These are phyloP conservation scores for Anoplolepis gracilipes DNA, from an alignment of 1,140 invertebrate genomes.

Conservation along the genomic window DNA sequence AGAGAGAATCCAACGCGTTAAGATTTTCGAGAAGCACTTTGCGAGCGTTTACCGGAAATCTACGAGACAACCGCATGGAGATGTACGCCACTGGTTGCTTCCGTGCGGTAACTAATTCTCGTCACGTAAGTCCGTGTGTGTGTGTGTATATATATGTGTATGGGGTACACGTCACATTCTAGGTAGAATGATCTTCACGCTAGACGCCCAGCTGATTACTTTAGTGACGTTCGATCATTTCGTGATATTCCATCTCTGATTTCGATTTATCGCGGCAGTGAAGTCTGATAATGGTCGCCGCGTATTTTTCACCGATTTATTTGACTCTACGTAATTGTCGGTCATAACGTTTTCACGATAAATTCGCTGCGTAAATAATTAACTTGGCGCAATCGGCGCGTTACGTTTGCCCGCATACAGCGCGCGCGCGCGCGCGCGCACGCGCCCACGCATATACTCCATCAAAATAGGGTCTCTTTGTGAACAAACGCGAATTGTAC, in stretches of 20 bases:
- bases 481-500: conserved; percentile 60
- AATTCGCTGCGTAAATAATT: conserved; percentile 67
- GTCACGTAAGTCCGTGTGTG: conserved; percentile 57
- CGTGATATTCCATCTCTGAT: background rate
- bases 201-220: conserved; percentile 22
- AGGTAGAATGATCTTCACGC: conserved; percentile 47
- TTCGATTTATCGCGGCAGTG: conserved; percentile 19
- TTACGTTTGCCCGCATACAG: conserved; percentile 60
- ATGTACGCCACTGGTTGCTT: conserved; percentile 72
- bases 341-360: conserved; percentile 54
- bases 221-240: conserved; percentile 44
- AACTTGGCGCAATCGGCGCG: conserved; percentile 63
- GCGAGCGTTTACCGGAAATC: conserved; percentile 20
- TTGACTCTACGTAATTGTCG: conserved; percentile 22
- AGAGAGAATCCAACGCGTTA: background rate
- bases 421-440: background rate
- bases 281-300: background rate
- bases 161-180: conserved; percentile 53
- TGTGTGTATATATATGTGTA: background rate
- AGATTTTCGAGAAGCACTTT: background rate
- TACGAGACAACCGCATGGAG: conserved; percentile 51
- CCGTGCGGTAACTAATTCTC: conserved; percentile 69
- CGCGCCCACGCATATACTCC: background rate
- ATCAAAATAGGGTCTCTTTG: conserved; percentile 65
- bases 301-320: conserved; percentile 42